Evolutionary conservation across 2,888 invertebrate genomes (phyloP), one percentile per base, ranked within the genome.

Genomic region (Celastrina argiolus): DNA sequence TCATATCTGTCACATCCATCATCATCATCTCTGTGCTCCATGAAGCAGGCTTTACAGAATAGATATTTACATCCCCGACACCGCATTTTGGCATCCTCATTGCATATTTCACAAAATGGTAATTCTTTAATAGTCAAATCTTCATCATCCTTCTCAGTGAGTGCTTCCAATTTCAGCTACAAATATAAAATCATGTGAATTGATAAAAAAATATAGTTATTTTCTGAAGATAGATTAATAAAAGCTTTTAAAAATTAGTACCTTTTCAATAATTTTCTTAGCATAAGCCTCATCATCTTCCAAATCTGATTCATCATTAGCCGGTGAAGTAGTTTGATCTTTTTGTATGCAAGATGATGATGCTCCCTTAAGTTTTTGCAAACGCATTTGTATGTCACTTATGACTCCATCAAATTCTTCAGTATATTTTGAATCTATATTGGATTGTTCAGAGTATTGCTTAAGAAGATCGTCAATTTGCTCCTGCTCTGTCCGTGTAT

Each of bases 21-120:
- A 72, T 93, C 93, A 72, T 92, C 93, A 75, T 94, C 93, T 79
- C 94, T 95, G 71, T 94, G 94, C 74, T 96, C 95, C 56, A 85
- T 84, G 77, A 94, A 97, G 81, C 98, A 98, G 67, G 87, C 82
- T 14, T 90, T 87, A 81, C 98, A 98, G 81, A 96, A 98, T 8
- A 97, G 87, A 81, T 97, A 97, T 45, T 92, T 93, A 83, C 97
- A 98, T 69, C 95, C 96, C 58, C 93, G 83, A 79, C 97, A 98
- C 64, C 94, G 89, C 70, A 94, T 85, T 8, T 85, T 91, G 1
- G 97, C 96, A 85, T 96, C 95, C 78, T 95, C 95, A 81, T 97
- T 96, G 80, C 97, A 98, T 72, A 97, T 94, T 72, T 95, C 94
- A 85, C 97, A 98, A 92, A 96, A 96, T 3, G 96, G 96, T 59